Percentiles rank a stretch among this genome's conserved stretches.
phyloP scores from a whole-genome alignment of 2,797 vertebrate genomes.

The Aratinga solstitialis region DNA sequence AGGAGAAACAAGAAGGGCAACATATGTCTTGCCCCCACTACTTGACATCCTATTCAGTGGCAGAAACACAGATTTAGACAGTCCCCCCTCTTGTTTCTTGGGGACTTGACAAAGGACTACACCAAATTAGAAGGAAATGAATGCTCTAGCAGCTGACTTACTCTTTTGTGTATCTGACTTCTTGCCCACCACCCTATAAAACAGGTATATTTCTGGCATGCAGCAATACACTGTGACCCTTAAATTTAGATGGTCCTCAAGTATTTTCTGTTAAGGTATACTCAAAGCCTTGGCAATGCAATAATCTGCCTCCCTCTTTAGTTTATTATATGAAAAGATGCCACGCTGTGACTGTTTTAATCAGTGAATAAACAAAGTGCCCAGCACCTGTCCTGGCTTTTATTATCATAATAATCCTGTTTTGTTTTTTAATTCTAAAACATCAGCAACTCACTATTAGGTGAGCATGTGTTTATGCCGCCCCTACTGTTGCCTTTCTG shows the following conservation, averaged over 20 bases:
- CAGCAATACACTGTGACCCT: background rate
- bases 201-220: background rate
- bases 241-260: background rate
- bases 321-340: constrained; percentile 18
- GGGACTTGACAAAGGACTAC: background rate
- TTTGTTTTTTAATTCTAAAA: constrained; percentile 41
- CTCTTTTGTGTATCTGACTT: background rate
- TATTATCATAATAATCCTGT: constrained; percentile 59
- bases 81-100: background rate
- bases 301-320: constrained; percentile 17
- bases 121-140: background rate
- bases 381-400: constrained; percentile 60
- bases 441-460: constrained; percentile 27
- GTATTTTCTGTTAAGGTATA: constrained; percentile 9
- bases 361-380: constrained; percentile 34
- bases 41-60: background rate
- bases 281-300: background rate
- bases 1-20: background rate
- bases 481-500: constrained; percentile 71
- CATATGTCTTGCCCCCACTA: background rate
- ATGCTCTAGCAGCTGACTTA: background rate
- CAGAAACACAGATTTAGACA: background rate
- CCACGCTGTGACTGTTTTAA: constrained; percentile 48
- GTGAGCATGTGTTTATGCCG: constrained; percentile 63
- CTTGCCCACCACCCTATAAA: background rate